Evolutionary conservation across 2,113 vertebrate species (phyloP).

Genomic region (Puffinus mauretanicus): DNA sequence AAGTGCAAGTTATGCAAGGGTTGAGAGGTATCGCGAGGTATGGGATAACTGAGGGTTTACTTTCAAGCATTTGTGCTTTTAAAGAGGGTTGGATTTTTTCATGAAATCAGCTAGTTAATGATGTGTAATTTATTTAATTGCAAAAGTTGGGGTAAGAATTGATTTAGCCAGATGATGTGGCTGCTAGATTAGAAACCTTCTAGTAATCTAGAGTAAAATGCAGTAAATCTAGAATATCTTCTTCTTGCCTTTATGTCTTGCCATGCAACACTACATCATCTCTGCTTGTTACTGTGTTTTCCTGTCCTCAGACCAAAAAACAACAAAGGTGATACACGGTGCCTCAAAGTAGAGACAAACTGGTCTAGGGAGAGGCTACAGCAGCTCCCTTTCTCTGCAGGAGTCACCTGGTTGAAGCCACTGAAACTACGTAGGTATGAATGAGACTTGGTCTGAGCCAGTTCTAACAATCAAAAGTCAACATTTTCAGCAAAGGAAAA

Average conservation of each 20-base stretch:
- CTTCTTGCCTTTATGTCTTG: not conserved
- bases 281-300: not conserved
- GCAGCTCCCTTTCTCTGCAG: not conserved
- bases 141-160: not conserved
- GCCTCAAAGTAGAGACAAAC: not conserved
- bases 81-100: not conserved
- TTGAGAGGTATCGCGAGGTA: not conserved
- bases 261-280: not conserved
- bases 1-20: not conserved
- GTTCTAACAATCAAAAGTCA: not conserved
- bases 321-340: too few relatives aligned
- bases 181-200: not conserved
- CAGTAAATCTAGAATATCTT: not conserved
- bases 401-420: not conserved
- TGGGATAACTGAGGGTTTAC: not conserved
- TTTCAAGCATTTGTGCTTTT: not conserved
- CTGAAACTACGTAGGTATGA: not conserved
- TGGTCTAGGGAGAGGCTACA: not conserved
- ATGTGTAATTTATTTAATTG: not conserved
- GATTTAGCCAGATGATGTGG: not conserved
- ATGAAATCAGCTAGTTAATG: not conserved
- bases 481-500: not conserved
- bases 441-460: not conserved
- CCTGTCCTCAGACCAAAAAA: not conserved
- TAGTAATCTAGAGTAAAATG: too few relatives aligned